Conservation (phyloP, 2,888 invertebrate species). For the Drosophila pegasa region DNA sequence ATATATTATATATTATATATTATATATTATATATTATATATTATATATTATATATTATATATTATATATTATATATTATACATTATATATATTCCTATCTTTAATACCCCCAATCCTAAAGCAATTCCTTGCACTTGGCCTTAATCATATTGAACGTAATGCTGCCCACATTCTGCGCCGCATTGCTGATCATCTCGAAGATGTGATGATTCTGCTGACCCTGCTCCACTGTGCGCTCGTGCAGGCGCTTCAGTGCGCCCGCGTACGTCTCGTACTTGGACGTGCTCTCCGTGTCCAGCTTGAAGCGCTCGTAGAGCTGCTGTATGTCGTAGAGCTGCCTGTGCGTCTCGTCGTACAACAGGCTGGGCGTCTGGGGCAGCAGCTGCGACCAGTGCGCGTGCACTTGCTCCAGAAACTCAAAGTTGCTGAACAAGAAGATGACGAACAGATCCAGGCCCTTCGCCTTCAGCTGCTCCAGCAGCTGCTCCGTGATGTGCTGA, state of each 20-base stretch:
- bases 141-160: conserved; percentile 80
- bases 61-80: not conserved
- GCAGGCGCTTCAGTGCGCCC: conserved; percentile 54
- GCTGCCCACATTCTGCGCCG: conserved; percentile 79
- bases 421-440: conserved; percentile 80
- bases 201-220: conserved; percentile 67
- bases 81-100: not conserved
- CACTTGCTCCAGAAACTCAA: conserved; percentile 78
- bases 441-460: conserved; percentile 79
- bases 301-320: conserved; percentile 70
- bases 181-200: conserved; percentile 77
- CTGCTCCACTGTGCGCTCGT: conserved; percentile 62
- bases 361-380: conserved; percentile 54
- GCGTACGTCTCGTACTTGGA: conserved; percentile 74
- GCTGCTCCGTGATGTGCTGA: conserved; percentile 60
- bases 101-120: conserved; percentile 9
- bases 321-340: conserved; percentile 66
- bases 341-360: conserved; percentile 52
- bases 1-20: too few species aligned
- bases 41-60: not conserved
- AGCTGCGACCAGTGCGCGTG: conserved; percentile 71
- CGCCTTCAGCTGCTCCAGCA: conserved; percentile 66
- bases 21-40: too few species aligned
- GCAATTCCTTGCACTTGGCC: conserved; percentile 70
- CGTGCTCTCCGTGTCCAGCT: conserved; percentile 74